Percentiles rank a stretch among this genome's conserved stretches.
Conservation (phyloP, 2,888 invertebrate species). For the Isotomurus palustris region DNA sequence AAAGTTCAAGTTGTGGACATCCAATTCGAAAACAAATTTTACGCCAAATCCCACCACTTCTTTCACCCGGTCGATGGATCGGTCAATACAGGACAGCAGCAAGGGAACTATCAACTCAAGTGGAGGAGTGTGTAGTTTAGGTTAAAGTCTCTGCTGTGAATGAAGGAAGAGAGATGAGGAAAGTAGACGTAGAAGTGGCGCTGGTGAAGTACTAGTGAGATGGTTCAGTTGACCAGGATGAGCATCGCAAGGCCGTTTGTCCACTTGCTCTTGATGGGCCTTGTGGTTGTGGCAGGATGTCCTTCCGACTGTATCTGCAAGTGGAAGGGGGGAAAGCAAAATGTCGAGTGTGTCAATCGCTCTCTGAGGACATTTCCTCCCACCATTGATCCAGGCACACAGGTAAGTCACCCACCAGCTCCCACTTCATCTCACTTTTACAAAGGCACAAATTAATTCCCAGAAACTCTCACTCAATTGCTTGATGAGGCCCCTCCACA, state of each 20-base stretch:
- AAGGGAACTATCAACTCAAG: no score
- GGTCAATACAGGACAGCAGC: no score
- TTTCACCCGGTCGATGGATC: no score
- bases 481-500: no score
- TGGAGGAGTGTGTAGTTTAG: neutral
- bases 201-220: neutral
- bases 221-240: neutral
- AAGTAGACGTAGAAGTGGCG: neutral
- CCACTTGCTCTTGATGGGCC: slow-evolving; percentile 28
- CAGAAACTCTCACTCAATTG: no score
- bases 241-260: no score
- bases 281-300: slow-evolving; percentile 52
- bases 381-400: slow-evolving; percentile 72
- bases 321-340: slow-evolving; percentile 89
- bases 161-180: neutral
- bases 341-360: slow-evolving; percentile 79
- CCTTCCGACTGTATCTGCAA: slow-evolving; percentile 78
- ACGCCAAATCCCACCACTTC: no score
- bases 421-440: no score
- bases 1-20: no score
- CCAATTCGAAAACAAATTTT: no score
- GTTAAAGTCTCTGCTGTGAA: neutral
- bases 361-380: slow-evolving; percentile 71
- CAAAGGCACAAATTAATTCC: no score
- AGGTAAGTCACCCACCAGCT: slow-evolving; percentile 42